These are phyloP conservation scores for Odontomachus brunneus DNA, from an alignment of 1,140 invertebrate species.

Conservation along the genomic window DNA sequence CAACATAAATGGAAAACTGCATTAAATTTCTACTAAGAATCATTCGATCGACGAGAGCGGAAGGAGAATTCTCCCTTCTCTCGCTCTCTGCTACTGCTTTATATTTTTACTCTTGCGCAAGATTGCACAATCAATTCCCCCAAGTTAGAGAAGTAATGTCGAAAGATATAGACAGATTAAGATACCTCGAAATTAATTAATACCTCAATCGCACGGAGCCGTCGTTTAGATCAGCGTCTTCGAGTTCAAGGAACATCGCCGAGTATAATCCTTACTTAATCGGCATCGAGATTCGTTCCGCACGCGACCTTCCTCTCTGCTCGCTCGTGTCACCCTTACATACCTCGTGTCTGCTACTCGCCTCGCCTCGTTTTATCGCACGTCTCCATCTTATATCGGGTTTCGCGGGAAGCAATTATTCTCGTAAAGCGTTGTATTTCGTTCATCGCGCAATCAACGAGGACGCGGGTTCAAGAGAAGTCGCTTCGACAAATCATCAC, in stretches of 20 bases:
- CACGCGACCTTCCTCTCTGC: conserved; percentile 13
- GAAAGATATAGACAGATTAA: background rate
- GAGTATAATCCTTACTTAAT: background rate
- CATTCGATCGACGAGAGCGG: too few species aligned
- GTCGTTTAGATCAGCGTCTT: background rate
- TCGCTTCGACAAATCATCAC: conserved; percentile 58
- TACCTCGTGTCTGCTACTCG: background rate
- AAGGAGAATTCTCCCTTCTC: too few species aligned
- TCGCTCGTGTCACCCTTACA: too few species aligned
- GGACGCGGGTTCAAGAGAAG: conserved; percentile 31
- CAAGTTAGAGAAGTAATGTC: background rate
- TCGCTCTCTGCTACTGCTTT: too few species aligned
- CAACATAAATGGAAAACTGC: too few species aligned
- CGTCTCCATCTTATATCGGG: conserved; percentile 28
- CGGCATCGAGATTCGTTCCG: conserved; percentile 25
- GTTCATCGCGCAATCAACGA: conserved; percentile 32
- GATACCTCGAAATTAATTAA: background rate
- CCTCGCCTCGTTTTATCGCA: conserved; percentile 11
- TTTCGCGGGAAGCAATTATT: conserved; percentile 41
- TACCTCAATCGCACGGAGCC: background rate
- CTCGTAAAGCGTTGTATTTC: conserved; percentile 34
- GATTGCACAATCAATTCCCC: too few species aligned
- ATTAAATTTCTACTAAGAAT: too few species aligned
- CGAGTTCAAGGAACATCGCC: background rate
- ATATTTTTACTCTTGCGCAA: too few species aligned